Base-by-base conservation (phyloP, 2,888 invertebrate species). In the Tenthredo distinguenda region DNA sequence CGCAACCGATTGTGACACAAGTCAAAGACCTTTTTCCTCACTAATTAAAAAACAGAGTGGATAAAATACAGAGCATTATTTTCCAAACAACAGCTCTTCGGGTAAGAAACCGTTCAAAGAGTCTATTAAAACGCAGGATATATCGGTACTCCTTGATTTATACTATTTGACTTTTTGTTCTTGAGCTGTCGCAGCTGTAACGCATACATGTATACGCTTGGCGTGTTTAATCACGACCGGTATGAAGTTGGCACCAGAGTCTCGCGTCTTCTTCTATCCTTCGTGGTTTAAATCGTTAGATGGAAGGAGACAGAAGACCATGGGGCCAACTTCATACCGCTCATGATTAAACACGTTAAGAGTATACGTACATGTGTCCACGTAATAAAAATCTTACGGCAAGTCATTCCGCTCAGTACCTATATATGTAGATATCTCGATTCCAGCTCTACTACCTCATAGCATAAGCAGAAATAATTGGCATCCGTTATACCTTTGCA, bases 401-500 rank as follows among this genome's bases (percentile, higher is more conserved):
- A 68, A 68, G 68, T 68, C 34, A 68, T 68, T 31, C 15, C 34
- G 34, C 18, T 68, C 15, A 5, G 34, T 74, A 31, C 21, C 21
- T 40, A 72, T 71, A 71, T 71, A 43, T 74, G 43, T 50, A 77
- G 77, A 77, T 55, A 26, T 77, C 77, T 74, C 77, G 50, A 77
- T 26, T 77, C 77, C 15, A 62, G 50, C 62, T 40, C 26, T 21
- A 50, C 40, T 40, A 62, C 12, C 81, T 62, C n/a, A 40, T 74
- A 43, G 21, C 43, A 43, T 43, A 21, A n/a, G 58, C 37, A 50
- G 81, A 81, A 62, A 81, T 81, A 81, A 81, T 81, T 81, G 81
- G 81, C 62, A 58, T 62, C 81, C 81, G 81, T 62, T 40, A 81
- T 62, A 81, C 58, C 81, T 81, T 40, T 9, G 58, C 47, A 77